Percentiles rank a stretch among this genome's conserved stretches.
phyloP scores from a whole-genome alignment of 2,797 vertebrate genomes.

The Phrynocephalus forsythii region DNA sequence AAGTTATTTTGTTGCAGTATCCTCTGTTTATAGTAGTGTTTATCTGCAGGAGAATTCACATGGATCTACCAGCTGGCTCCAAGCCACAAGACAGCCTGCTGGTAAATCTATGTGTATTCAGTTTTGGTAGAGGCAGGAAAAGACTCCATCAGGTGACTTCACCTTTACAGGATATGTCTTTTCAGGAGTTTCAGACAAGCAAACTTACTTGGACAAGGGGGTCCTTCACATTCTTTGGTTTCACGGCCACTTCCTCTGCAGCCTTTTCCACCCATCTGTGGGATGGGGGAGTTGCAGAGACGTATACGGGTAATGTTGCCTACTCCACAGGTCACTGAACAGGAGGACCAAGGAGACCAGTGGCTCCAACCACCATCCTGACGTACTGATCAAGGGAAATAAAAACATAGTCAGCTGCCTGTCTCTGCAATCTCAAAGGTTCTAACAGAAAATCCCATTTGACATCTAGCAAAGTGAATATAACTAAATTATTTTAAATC shows the following conservation, averaged over 20 bases:
- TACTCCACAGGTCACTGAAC: conserved; percentile 92
- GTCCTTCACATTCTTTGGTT: conserved; percentile 89
- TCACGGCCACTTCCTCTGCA: conserved; percentile 92
- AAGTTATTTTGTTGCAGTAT: no score
- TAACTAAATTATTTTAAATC: background rate
- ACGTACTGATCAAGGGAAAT: conserved; percentile 80
- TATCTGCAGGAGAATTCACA: no score
- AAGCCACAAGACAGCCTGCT: background rate
- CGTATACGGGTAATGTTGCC: conserved; percentile 96
- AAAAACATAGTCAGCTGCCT: conserved; percentile 40
- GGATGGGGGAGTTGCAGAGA: conserved; percentile 95
- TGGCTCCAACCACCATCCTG: conserved; percentile 98
- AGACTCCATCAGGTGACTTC: background rate
- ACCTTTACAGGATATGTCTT: background rate
- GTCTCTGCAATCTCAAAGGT: background rate
- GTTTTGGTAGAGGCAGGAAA: background rate
- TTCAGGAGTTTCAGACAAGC: background rate
- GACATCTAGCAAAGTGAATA: background rate
- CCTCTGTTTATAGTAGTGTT: no score
- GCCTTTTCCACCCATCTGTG: conserved; percentile 92
- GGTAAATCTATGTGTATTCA: background rate
- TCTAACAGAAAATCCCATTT: conserved; percentile 1
- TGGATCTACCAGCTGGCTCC: no score
- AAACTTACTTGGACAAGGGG: conserved; percentile 89
- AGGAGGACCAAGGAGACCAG: conserved; percentile 98